phyloP scores from a whole-genome alignment of 2,113 vertebrate species.

The Scortum barcoo region DNA sequence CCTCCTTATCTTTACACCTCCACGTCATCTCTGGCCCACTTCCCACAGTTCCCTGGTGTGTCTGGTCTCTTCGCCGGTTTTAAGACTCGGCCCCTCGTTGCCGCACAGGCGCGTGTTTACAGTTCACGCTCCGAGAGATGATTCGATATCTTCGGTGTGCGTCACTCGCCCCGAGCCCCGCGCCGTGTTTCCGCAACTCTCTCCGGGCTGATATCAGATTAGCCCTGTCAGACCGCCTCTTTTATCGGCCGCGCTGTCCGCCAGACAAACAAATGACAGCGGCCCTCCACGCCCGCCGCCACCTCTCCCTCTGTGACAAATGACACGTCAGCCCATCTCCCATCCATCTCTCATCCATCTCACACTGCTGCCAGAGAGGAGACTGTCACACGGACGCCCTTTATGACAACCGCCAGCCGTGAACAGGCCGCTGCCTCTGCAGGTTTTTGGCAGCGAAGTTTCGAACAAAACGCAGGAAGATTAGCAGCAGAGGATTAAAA shows the following conservation, averaged over 20 bases:
- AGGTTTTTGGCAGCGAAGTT: not conserved
- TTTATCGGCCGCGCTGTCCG: conserved; percentile 56
- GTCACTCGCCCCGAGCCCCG: not conserved
- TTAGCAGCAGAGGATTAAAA: not conserved
- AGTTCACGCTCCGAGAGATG: not conserved
- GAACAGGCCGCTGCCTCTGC: not conserved
- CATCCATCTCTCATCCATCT: conserved; percentile 50
- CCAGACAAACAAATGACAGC: conserved; percentile 61
- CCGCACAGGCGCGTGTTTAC: not conserved
- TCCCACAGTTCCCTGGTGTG: not conserved
- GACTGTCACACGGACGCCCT: conserved; percentile 35
- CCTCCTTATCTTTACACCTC: too few relatives aligned
- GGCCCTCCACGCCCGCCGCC: conserved; percentile 1
- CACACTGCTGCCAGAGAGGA: conserved; percentile 20
- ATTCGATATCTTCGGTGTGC: not conserved
- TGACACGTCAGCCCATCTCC: conserved; percentile 49
- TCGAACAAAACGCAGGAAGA: not conserved
- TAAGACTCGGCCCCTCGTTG: not conserved
- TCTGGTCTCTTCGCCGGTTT: not conserved
- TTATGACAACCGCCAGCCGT: conserved; percentile 14
- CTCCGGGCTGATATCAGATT: conserved; percentile 48
- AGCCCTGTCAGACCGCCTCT: conserved; percentile 56
- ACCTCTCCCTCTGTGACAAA: conserved; percentile 50
- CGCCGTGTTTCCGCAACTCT: conserved; percentile 11
- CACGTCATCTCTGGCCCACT: not conserved